A percentile compares a stretch with the other conserved stretches of the same genome.
phyloP scores from a whole-genome alignment of 2,888 invertebrate species.

The Exephanes ischioxanthus region DNA sequence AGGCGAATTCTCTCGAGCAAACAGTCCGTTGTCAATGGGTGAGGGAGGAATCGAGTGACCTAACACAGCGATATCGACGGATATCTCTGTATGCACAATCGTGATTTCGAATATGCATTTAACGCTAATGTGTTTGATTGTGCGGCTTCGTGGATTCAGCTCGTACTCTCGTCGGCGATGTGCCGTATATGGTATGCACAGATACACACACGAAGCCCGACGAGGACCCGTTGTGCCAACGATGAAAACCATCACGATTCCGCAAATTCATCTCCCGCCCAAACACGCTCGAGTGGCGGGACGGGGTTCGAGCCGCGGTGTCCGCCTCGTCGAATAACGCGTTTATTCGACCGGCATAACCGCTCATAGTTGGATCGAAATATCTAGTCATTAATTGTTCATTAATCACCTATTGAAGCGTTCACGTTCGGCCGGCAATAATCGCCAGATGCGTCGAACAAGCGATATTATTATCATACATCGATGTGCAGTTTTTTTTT shows the following conservation, averaged over 20 bases:
- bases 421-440: not conserved
- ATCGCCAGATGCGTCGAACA: slow-evolving; percentile 29
- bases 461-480: slow-evolving; percentile 16
- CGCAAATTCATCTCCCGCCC: slow-evolving; percentile 28
- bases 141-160: slow-evolving; percentile 51
- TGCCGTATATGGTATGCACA: not conserved
- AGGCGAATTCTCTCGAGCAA: slow-evolving; percentile 60
- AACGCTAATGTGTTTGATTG: slow-evolving; percentile 74
- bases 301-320: slow-evolving; percentile 20
- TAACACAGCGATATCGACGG: slow-evolving; percentile 5
- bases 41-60: slow-evolving; percentile 30
- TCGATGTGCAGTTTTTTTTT: not conserved
- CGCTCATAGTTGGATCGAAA: slow-evolving; percentile 35
- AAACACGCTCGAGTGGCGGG: slow-evolving; percentile 33
- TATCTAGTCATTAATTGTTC: slow-evolving; percentile 63
- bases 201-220: not conserved
- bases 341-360: slow-evolving; percentile 52
- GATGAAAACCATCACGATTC: slow-evolving; percentile 58
- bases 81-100: slow-evolving; percentile 72
- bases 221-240: slow-evolving; percentile 40
- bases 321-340: slow-evolving; percentile 46
- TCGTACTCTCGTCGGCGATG: slow-evolving; percentile 11
- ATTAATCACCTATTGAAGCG: slow-evolving; percentile 58
- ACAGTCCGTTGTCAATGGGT: slow-evolving; percentile 15
- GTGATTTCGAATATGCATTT: slow-evolving; percentile 77